These are phyloP conservation scores for Bellardia pandia DNA, from an alignment of 2,888 invertebrate genomes.

Conservation along the genomic window DNA sequence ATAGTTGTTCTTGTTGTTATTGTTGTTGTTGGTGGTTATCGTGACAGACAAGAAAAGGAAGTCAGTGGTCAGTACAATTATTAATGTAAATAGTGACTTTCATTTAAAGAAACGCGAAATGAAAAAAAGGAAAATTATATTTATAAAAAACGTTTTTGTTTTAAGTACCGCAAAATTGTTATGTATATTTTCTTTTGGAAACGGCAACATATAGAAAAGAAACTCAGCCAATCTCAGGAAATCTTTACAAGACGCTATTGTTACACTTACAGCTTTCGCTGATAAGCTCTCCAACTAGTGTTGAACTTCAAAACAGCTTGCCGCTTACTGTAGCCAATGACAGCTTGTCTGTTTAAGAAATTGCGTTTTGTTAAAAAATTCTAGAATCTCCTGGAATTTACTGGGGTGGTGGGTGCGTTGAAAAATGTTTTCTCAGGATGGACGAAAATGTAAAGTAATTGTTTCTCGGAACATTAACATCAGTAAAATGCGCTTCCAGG, in stretches of 20 bases:
- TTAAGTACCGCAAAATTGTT: conserved; percentile 67
- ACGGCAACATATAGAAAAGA: conserved; percentile 9
- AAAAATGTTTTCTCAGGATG: neutral
- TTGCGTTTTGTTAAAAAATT: conserved; percentile 37
- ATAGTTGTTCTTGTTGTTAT: conserved; percentile 13
- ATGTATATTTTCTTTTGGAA: conserved; percentile 14
- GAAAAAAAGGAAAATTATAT: conserved; percentile 31
- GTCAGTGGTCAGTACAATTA: conserved; percentile 70
- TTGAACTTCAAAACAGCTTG: conserved; percentile 64
- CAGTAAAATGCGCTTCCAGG: too few relatives aligned
- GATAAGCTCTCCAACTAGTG: conserved; percentile 44
- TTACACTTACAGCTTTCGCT: conserved; percentile 35
- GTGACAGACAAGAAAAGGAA: conserved; percentile 72
- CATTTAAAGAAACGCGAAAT: conserved; percentile 35
- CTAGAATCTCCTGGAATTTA: conserved; percentile 19
- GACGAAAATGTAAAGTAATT: neutral
- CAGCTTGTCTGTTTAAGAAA: conserved; percentile 53
- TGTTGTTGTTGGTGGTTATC: conserved; percentile 43
- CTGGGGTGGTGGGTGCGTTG: neutral
- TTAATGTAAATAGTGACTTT: conserved; percentile 60
- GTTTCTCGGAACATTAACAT: too few relatives aligned
- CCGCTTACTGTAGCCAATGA: conserved; percentile 51
- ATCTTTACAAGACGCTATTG: conserved; percentile 62
- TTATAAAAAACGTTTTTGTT: conserved; percentile 40
- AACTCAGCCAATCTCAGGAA: conserved; percentile 68